Conservation (phyloP, 2,888 invertebrate species). For the Laspeyria flexula region DNA sequence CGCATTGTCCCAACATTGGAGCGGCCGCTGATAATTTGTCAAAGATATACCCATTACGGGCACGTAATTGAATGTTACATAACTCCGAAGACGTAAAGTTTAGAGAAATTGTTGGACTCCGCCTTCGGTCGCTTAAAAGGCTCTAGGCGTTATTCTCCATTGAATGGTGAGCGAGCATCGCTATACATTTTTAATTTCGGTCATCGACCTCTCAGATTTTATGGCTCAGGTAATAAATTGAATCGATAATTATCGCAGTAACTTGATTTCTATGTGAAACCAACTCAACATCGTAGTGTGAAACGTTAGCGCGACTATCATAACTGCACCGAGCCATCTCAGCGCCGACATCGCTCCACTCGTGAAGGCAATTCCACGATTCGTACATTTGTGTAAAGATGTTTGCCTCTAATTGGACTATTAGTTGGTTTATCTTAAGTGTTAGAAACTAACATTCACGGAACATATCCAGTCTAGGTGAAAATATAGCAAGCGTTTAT, state of each 20-base stretch:
- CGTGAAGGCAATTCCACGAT: conserved; percentile 53
- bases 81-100: conserved; percentile 64
- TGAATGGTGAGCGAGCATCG: conserved; percentile 63
- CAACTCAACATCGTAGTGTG: conserved; percentile 62
- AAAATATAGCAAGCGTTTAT: conserved; percentile 39
- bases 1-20: conserved; percentile 64
- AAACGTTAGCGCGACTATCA: conserved; percentile 56
- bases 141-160: conserved; percentile 77
- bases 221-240: conserved; percentile 74
- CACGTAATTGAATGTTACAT: conserved; percentile 76
- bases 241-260: conserved; percentile 73
- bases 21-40: conserved; percentile 63
- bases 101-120: conserved; percentile 74
- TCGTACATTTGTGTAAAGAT: conserved; percentile 49
- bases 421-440: conserved; percentile 51
- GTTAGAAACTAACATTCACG: conserved; percentile 46
- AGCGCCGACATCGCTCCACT: conserved; percentile 5
- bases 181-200: conserved; percentile 63
- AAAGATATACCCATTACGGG: conserved; percentile 65
- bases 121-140: conserved; percentile 71
- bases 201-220: conserved; percentile 72
- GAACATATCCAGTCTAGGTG: conserved; percentile 37
- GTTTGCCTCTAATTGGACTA: conserved; percentile 59
- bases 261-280: conserved; percentile 73
- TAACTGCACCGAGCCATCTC: conserved; percentile 37